A percentile compares a stretch with the other conserved stretches of the same genome.
These are phyloP conservation scores for Gouania willdenowi DNA, from an alignment of 2,797 vertebrate genomes.

Conservation along the genomic window DNA sequence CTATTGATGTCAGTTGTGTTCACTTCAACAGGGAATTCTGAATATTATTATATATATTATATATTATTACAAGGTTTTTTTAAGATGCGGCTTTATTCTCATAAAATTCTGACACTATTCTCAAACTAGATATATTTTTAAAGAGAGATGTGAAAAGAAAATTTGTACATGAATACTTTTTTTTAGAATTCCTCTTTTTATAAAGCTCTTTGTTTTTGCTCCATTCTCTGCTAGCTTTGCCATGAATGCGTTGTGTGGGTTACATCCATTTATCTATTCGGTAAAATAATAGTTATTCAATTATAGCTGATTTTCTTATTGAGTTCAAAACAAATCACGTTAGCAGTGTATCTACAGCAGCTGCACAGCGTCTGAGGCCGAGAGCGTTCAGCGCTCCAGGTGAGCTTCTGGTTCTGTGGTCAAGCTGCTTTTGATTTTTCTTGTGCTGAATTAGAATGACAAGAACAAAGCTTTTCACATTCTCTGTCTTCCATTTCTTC, in stretches of 20 bases:
- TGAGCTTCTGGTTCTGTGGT: slow-evolving; percentile 46
- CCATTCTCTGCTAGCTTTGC: no score
- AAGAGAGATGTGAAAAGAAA: no score
- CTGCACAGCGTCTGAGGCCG: slow-evolving; percentile 31
- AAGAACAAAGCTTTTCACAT: slow-evolving; percentile 71
- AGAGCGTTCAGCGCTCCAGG: slow-evolving; percentile 40
- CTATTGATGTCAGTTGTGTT: no score
- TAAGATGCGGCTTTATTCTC: no score
- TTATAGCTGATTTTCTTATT: slow-evolving; percentile 22
- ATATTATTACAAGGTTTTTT: no score
- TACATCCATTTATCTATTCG: slow-evolving; percentile 1
- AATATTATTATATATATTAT: no score
- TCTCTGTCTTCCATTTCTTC: slow-evolving; percentile 69
- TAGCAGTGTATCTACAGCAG: slow-evolving; percentile 29
- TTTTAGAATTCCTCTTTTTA: no score
- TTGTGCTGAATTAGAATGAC: slow-evolving; percentile 69
- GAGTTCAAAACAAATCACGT: slow-evolving; percentile 23
- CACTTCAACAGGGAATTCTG: no score
- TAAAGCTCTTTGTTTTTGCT: no score
- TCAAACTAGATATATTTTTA: no score
- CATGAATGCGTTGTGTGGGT: slow-evolving; percentile 12
- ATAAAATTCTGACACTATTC: no score
- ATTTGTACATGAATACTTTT: no score
- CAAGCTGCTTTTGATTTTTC: slow-evolving; percentile 58
- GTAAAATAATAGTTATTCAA: slow-evolving; percentile 33